Percentiles rank a stretch among this genome's conserved stretches.
Conservation (phyloP, 2,797 vertebrate species). For the Lagocephalus sceleratus region DNA sequence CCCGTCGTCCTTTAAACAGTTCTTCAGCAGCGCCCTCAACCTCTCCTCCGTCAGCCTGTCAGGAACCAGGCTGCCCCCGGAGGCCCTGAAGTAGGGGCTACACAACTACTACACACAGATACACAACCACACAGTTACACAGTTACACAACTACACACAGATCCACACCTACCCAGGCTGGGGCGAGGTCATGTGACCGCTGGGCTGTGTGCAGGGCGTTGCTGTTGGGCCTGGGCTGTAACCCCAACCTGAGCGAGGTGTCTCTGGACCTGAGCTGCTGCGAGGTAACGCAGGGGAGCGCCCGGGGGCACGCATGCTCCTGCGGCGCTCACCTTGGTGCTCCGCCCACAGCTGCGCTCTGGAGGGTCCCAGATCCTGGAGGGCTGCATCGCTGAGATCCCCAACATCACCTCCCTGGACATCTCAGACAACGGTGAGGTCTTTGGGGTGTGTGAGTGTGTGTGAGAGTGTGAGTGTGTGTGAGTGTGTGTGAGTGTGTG, state of each 20-base stretch:
- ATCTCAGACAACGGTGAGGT: slow-evolving; percentile 93
- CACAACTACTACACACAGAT: neutral
- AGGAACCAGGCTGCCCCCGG: slow-evolving; percentile 87
- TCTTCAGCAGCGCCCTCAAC: slow-evolving; percentile 87
- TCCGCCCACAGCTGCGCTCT: slow-evolving; percentile 82
- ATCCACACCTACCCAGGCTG: neutral
- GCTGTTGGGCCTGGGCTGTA: slow-evolving; percentile 91
- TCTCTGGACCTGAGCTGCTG: slow-evolving; percentile 94
- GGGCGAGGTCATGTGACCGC: neutral
- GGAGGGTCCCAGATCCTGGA: slow-evolving; percentile 94
- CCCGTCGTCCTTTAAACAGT: slow-evolving; percentile 88
- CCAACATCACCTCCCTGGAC: slow-evolving; percentile 93
- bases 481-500: no score
- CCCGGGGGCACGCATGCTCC: no score
- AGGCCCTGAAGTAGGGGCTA: slow-evolving; percentile 93
- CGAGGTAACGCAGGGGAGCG: no score
- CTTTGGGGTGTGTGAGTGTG: no score
- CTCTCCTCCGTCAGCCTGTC: slow-evolving; percentile 87
- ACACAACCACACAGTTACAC: no score
- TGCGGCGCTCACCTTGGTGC: neutral
- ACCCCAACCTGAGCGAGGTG: slow-evolving; percentile 89
- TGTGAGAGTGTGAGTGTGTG: neutral
- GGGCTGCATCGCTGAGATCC: slow-evolving; percentile 95
- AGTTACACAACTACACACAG: neutral
- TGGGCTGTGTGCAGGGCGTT: slow-evolving; percentile 81